Base-by-base conservation (phyloP, 2,113 vertebrate species). In the Bagarius yarrelli region DNA sequence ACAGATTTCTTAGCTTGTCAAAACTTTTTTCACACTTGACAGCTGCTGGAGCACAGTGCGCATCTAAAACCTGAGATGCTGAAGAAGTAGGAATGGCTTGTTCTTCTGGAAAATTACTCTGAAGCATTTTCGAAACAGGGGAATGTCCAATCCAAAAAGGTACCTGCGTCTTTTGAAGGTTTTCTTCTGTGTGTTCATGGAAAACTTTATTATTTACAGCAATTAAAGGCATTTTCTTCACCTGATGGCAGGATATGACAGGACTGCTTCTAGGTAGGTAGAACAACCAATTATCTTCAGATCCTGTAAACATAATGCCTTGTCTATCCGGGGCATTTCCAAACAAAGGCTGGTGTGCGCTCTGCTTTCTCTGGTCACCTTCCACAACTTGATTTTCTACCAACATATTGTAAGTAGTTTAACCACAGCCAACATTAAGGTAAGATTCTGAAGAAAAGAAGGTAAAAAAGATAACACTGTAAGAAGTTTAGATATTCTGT, bases 181-280 rank as follows among this genome's bases (percentile, higher is more conserved):
- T 47, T 13, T 61, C 56, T 18, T 13, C 9, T 0, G 12, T 23
- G 23, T 21, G 25, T 47, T 53, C 40, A 61, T 60, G 27, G 4
- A 16, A 71, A 30, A 30, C 2, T 27, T 18, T 12, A 16, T 71
- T 52, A 50, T 61, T 32, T 47, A 21, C 32, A 5, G 18, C 32
- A 5, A 14, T 1, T 30, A 40, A 61, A 60, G 11, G 4, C 55
- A 53, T 73, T 44, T 73, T 40, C 30, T 73, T 64, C 25, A 50
- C 50, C 5, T 53, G n/a, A n/a, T 4, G 11, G 11, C 81, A 84
- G 76, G 84, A 87, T 23, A 92, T 86, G 27, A 92, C 88, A 0
- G 88, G 89, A 52, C 91, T 91, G 86, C 90, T 91, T 61, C 88
- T 83, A n/a, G 76, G 89, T 12, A 91, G 78, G 36, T 80, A 18